Evolutionary conservation across 2,113 vertebrate species (phyloP), one percentile per base, ranked within the genome.

Genomic region (Nannospalax galili): DNA sequence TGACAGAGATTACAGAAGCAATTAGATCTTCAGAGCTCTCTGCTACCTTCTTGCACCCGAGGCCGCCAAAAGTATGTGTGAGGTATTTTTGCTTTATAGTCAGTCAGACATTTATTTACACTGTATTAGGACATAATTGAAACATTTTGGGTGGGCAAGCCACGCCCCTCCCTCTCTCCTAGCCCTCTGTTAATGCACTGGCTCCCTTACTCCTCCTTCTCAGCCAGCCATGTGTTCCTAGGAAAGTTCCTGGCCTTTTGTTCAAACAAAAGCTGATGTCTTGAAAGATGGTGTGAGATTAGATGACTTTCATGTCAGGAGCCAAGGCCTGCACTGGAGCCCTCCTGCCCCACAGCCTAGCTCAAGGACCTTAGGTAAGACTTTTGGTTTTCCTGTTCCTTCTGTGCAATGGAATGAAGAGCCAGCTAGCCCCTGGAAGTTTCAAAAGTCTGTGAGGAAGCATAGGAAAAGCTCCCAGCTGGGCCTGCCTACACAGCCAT

Each of bases 1-100:
- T 14, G 15, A 94, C 12, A 35, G 88, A 95, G 80, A 96, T 96
- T 93, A 90, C 42, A 96, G 84, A 94, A 93, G 94, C 81, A 92
- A 95, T 97, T 94, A 92, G 94, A 87, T 88, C 84, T 95, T 95
- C 70, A 28, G 90, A 75, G 84, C 20, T 16, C 26, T 79, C 84
- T 84, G 64, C 84, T 96, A 75, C 70, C 84, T 94, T 90, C 92
- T 85, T 79, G 79, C 80, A 92, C 45, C n/a, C 0, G 28, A 95
- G 52, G 52, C 73, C 7, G 5, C 92, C 72, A 52, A 87, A 96
- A 94, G 56, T 62, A 0, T 80, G 60, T 85, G 45, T 17, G 72
- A 96, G 73, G 52, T 91, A 75, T 91, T 81, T 88, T 96, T 86
- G 70, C 82, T 78, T 88, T 90, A 84, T 10, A 95, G 67, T 74